Evolutionary conservation across 2,113 vertebrate species (phyloP).

Genomic region (Antidorcas marsupialis): DNA sequence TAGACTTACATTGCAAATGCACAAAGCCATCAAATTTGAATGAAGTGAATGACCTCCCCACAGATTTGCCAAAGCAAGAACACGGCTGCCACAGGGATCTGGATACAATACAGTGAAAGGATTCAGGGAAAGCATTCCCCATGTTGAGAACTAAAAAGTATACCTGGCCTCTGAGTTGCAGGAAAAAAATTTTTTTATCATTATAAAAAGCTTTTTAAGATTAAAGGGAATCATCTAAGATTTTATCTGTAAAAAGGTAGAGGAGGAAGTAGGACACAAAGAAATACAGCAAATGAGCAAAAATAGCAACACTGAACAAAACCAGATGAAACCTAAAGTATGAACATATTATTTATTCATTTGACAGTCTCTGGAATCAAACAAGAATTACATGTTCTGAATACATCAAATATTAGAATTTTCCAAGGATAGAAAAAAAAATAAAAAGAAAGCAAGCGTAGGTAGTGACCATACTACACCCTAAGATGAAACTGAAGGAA

Average conservation of each 20-base stretch:
- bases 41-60: not conserved
- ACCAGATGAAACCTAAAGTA: slow-evolving; percentile 35
- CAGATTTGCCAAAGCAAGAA: slow-evolving; percentile 8
- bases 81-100: not conserved
- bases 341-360: slow-evolving; percentile 58
- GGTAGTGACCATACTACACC: not conserved
- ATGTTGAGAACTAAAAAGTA: slow-evolving; percentile 30
- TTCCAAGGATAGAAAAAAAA: not conserved
- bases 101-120: not conserved
- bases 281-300: slow-evolving; percentile 41
- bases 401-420: slow-evolving; percentile 54
- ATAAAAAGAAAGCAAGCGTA: not conserved
- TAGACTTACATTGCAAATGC: not conserved
- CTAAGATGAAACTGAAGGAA: not conserved
- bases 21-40: not conserved
- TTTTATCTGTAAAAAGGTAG: slow-evolving; percentile 40
- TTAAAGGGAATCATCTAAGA: slow-evolving; percentile 56
- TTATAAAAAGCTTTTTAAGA: slow-evolving; percentile 54
- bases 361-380: slow-evolving; percentile 57
- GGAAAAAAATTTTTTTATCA: not conserved
- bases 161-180: not conserved
- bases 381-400: slow-evolving; percentile 58
- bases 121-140: slow-evolving; percentile 1
- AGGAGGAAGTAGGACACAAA: slow-evolving; percentile 53
- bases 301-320: slow-evolving; percentile 59